phyloP scores from a whole-genome alignment of 2,113 vertebrate genomes.

The Paedocypris sp. region DNA sequence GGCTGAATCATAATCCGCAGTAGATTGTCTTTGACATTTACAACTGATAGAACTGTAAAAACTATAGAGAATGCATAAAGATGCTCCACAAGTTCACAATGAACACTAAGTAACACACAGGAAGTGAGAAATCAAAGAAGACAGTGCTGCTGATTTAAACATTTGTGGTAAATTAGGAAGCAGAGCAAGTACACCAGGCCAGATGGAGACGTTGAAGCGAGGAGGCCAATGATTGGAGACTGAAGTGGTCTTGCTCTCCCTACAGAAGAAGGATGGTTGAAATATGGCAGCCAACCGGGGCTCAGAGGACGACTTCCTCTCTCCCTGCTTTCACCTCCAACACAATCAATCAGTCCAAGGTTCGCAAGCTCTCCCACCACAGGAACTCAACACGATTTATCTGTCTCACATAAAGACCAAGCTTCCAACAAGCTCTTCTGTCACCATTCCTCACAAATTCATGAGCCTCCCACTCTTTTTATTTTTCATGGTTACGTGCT shows the following conservation, averaged over 20 bases:
- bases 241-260: slow-evolving; percentile 15
- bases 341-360: slow-evolving; percentile 62
- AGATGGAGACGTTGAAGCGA: background rate
- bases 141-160: background rate
- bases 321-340: slow-evolving; percentile 43
- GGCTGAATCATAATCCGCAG: too few species aligned
- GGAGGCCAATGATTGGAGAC: slow-evolving; percentile 7
- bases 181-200: background rate
- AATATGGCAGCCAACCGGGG: slow-evolving; percentile 50
- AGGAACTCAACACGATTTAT: slow-evolving; percentile 46
- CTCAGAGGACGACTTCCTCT: slow-evolving; percentile 58
- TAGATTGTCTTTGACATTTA: too few species aligned
- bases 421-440: slow-evolving; percentile 40
- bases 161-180: background rate
- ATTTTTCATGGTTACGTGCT: slow-evolving; percentile 28
- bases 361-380: slow-evolving; percentile 44
- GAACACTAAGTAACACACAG: background rate
- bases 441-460: slow-evolving; percentile 46
- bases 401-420: slow-evolving; percentile 54
- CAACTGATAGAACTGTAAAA: too few species aligned
- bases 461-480: slow-evolving; percentile 22
- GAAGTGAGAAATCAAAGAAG: background rate
- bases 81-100: background rate
- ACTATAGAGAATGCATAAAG: background rate
- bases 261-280: slow-evolving; percentile 44